Conservation (phyloP, 2,888 invertebrate genomes). For the Synanthedon tipuliformis region DNA sequence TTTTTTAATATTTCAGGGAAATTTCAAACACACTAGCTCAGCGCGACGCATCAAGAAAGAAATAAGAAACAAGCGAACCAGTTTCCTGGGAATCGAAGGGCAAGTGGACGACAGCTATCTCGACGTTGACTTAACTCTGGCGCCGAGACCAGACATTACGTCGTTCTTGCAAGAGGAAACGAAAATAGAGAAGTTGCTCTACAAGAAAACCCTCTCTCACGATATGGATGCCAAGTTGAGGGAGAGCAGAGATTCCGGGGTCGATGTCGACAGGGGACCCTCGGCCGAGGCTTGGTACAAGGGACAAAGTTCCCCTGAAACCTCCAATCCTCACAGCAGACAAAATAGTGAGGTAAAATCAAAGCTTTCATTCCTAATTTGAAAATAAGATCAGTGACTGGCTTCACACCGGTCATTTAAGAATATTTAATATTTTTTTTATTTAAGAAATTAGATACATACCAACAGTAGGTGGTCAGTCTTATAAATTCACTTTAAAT, state of each 20-base stretch:
- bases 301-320: conserved; percentile 57
- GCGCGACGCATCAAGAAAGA: conserved; percentile 89
- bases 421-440: too few species aligned
- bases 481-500: too few species aligned
- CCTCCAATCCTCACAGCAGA: conserved; percentile 78
- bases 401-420: too few species aligned
- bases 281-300: conserved; percentile 73
- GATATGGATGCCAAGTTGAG: conserved; percentile 74
- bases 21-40: conserved; percentile 81
- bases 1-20: conserved; percentile 38
- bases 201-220: conserved; percentile 78
- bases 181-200: conserved; percentile 80
- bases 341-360: conserved; percentile 78
- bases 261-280: conserved; percentile 74
- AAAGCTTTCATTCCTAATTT: not conserved
- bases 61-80: conserved; percentile 83
- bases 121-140: conserved; percentile 75
- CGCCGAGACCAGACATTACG: conserved; percentile 83
- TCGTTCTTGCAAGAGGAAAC: conserved; percentile 83
- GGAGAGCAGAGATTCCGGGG: conserved; percentile 83
- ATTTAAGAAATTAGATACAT: too few species aligned
- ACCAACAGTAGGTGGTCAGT: too few species aligned
- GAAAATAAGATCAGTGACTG: too few species aligned
- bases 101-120: conserved; percentile 75
- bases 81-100: conserved; percentile 87